Evolutionary conservation across 2,113 vertebrate genomes (phyloP), one percentile per base, ranked within the genome.

Genomic region (Tinamus guttatus): DNA sequence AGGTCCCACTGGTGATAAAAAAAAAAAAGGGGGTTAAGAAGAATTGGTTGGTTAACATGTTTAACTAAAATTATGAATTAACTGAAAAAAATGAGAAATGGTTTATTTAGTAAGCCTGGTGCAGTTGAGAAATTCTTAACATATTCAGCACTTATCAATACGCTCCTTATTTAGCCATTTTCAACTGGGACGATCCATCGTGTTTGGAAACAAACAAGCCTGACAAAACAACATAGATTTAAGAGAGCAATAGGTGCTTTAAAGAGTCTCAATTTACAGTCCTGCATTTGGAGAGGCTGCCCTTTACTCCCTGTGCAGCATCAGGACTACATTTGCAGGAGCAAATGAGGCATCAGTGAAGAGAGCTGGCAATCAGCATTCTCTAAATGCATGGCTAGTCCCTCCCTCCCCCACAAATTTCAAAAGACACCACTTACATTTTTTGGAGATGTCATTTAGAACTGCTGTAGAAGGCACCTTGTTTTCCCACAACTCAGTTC

Each of bases 401-500:
- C 30, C 51, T 14, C 25, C 2, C 1, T 1, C 24, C 20, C 18
- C 54, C n/a, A 70, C 13, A 25, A 76, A 60, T 76, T 2, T 15
- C 51, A 43, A 32, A 65, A 52, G 28, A 14, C 24, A 73, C 6
- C 47, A 98, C 99, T 98, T 96, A 99, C 99, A 92, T 97, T 99
- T 99, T 94, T 99, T 99, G 87, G 98, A 98, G 92, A 99, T 98
- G 41, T 99, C 99, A 56, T 98, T 98, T 52, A 99, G 98, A 81
- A 98, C 98, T 13, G 98, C 93, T 59, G 99, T 93, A 56, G 98
- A 93, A 12, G 98, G 96, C 76, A 98, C 98, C 97, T 99, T 99
- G 96, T 98, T 99, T 94, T 99, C 99, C 99, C 99, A 99, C 11
- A 99, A 92, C 52, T 99, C 99, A 32, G 98, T 97, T 80, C 98